Evolutionary conservation across 2,113 vertebrate genomes (phyloP).

Genomic region (Oreochromis tanganicae): DNA sequence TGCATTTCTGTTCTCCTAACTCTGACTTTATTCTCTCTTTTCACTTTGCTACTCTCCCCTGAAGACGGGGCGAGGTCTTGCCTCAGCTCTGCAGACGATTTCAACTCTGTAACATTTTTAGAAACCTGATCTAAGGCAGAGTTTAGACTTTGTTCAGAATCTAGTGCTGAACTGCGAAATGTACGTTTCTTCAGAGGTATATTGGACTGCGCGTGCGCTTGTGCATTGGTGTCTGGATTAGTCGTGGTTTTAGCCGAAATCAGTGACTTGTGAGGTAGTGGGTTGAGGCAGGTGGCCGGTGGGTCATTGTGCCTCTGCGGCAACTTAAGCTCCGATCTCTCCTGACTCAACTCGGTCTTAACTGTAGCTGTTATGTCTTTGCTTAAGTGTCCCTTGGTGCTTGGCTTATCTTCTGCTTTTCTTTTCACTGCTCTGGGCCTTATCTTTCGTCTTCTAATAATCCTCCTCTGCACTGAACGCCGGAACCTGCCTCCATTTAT

Average conservation of each 20-base stretch:
- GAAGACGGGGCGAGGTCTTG: neutral
- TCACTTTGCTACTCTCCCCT: neutral
- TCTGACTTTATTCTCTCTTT: neutral
- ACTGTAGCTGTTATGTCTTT: neutral
- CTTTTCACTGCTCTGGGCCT: constrained; percentile 19
- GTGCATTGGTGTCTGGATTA: constrained; percentile 44
- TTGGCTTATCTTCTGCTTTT: constrained; percentile 11
- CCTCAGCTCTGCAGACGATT: neutral
- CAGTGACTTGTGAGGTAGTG: constrained; percentile 46
- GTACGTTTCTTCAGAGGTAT: constrained; percentile 77
- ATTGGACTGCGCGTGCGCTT: constrained; percentile 64
- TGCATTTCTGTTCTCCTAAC: neutral
- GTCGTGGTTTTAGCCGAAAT: neutral
- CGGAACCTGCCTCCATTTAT: constrained; percentile 2
- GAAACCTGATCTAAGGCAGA: neutral
- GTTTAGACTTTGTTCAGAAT: constrained; percentile 40
- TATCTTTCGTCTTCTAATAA: neutral
- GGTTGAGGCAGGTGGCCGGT: neutral
- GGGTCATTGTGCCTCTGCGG: neutral
- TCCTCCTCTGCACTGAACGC: neutral
- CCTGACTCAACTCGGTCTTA: neutral
- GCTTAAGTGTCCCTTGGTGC: neutral
- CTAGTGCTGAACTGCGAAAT: constrained; percentile 67
- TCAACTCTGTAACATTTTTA: neutral
- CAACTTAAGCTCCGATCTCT: neutral